Base-by-base conservation (phyloP, 2,797 vertebrate genomes). In the Coregonus suidteri region DNA sequence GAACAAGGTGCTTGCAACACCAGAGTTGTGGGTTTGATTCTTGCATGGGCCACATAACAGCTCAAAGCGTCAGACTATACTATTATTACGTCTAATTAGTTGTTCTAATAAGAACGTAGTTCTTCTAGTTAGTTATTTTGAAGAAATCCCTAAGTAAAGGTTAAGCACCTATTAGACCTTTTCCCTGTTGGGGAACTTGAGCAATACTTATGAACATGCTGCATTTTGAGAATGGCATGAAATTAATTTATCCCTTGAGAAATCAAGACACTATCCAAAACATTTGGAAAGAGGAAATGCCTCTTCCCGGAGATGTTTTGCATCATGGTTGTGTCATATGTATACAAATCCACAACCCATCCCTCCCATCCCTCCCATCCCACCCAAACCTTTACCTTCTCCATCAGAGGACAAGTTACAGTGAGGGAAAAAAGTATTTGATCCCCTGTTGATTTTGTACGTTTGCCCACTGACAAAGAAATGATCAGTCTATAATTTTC, bases 221-320 rank as follows among this genome's bases (percentile, higher is more conserved):
- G 59, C 71, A 82, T 80, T 34, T 65, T 87, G 84, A 87, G 3
- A 65, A 77, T 30, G 71, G 56, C 77, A 66, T 88, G 68, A 47
- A 82, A 78, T 82, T 20, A 84, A 77, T 81, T 18, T 56, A 53
- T 82, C 88, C 82, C 87, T 73, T 69, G 90, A 83, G 92, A 79
- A 78, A 78, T 78, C 37, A 59, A 62, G 35, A 64, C 34, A n/a
- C 18, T 74, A 34, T 66, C 47, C 47, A 59, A 71, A 37, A 62
- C 59, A 52, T 77, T 15, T 1, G 18, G 9, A 72, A 15, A 47
- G 2, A 53, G 3, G 25, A 4, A 16, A 3, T n/a, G 54, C 30
- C 70, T 6, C 62, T 77, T 68, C 70, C 14, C 34, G 34, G 71
- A 82, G 62, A 68, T 31, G 30, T 14, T 70, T 37, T 6, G 74